Evolutionary conservation across 2,888 invertebrate species (phyloP).

Genomic region (Lasioglossum oenotherae): DNA sequence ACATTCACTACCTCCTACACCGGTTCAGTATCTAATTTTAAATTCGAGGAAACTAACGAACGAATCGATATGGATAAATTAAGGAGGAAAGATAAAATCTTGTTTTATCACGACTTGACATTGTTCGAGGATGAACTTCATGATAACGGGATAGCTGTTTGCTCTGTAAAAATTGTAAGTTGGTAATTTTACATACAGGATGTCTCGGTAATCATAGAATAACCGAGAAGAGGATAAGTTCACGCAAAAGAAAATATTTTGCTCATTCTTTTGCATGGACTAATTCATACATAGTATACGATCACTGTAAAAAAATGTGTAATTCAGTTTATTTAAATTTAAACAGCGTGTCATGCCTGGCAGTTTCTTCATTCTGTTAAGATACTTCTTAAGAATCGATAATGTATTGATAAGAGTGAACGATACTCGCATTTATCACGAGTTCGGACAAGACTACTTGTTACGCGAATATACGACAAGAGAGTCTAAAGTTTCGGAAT

Average conservation of each 20-base stretch:
- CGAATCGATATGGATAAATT: conserved; percentile 94
- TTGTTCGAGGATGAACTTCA: conserved; percentile 99
- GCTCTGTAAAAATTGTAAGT: conserved; percentile 97
- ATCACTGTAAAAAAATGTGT: background rate
- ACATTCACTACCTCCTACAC: conserved; percentile 97
- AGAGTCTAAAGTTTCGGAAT: conserved; percentile 90
- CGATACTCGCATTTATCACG: conserved; percentile 95
- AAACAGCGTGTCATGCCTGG: conserved; percentile 97
- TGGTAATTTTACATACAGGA: background rate
- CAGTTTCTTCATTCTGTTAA: conserved; percentile 94
- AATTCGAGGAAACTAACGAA: conserved; percentile 88
- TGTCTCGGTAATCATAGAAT: background rate
- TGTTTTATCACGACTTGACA: conserved; percentile 96
- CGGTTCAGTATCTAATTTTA: conserved; percentile 90
- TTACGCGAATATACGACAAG: conserved; percentile 93
- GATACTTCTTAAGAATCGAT: conserved; percentile 97
- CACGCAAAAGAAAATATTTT: background rate
- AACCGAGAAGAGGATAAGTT: background rate
- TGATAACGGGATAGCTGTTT: conserved; percentile 97
- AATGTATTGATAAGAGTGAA: conserved; percentile 94
- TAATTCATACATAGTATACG: background rate
- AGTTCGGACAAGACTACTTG: conserved; percentile 91
- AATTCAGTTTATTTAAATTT: conserved; percentile 55
- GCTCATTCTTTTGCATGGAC: background rate
- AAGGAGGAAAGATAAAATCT: conserved; percentile 94